Percentiles rank a stretch among this genome's conserved stretches.
Evolutionary conservation across 2,797 vertebrate genomes (phyloP).

Genomic region (Sciurus vulgaris): DNA sequence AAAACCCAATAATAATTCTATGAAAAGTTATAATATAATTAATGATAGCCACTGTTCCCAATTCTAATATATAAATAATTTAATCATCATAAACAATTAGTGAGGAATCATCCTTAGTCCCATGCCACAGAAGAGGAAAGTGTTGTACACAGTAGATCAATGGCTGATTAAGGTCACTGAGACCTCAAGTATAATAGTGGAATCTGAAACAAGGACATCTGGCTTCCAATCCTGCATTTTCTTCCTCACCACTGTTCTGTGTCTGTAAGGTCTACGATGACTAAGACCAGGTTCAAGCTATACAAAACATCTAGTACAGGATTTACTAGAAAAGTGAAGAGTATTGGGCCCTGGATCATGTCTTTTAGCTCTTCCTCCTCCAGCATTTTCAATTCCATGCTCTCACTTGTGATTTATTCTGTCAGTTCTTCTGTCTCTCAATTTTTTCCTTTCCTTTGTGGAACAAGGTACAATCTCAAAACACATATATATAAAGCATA

Average conservation of each 20-base stretch:
- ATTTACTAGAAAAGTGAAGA: not conserved
- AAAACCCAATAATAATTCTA: not conserved
- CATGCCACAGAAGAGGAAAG: not conserved
- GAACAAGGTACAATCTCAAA: too few relatives aligned
- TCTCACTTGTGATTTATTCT: not conserved
- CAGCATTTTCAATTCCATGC: not conserved
- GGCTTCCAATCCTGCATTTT: not conserved
- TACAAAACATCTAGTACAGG: not conserved
- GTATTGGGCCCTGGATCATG: not conserved
- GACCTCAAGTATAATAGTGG: not conserved
- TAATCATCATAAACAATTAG: not conserved
- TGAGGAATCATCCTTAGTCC: not conserved
- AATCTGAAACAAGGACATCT: not conserved
- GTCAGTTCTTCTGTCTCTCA: too few relatives aligned
- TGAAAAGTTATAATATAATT: not conserved
- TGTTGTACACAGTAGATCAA: not conserved
- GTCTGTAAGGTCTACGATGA: not conserved
- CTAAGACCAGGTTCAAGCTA: not conserved
- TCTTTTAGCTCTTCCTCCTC: not conserved
- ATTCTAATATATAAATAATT: not conserved
- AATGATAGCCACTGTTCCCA: not conserved
- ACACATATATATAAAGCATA: too few relatives aligned
- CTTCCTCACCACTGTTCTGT: not conserved
- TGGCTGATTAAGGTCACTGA: not conserved
- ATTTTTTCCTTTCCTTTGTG: too few relatives aligned